Base-by-base conservation (phyloP, 1,140 invertebrate species). In the Conus betulinus region DNA sequence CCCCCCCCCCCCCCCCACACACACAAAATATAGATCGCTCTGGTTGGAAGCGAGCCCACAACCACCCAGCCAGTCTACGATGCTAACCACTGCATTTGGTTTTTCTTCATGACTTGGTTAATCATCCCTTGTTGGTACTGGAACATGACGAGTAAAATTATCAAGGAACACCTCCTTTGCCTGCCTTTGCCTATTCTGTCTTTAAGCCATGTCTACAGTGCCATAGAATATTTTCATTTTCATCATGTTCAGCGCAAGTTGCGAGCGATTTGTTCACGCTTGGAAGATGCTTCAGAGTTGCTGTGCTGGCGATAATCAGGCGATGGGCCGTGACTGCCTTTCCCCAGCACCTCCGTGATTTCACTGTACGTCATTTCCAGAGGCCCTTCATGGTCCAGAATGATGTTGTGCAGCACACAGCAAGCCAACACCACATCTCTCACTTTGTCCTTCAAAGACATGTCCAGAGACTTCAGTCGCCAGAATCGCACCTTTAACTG, bases 401-500 rank as follows among this genome's bases (percentile, higher is more conserved):
- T n/a, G 67, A 71, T 71, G 67, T 71, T 71, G 67, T 71, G 67
- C 11, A 71, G 67, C 17, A 71, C 67, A 71, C 67, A 71, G 67
- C 67, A 71, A n/a, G 67, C 20, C 20, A 71, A 20, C 20, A 71
- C 20, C 13, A 71, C 67, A 7, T 71, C 67, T n/a, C 13, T 23
- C 67, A 71, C 67, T n/a, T 71, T 71, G 67, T 71, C 67, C 67
- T 71, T 71, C 67, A 71, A n/a, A n/a, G 67, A 71, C 67, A 71
- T 71, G 67, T 71, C 67, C 67, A 71, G 67, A 20, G 17, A 71
- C 20, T 71, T 71, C 6, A 71, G 67, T 7, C 67, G 67, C 67
- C 67, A 71, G 67, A 71, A 71, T 6, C 67, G 11, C 13, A 71
- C 20, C 67, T 71, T 71, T 20, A 71, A 20, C 67, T 71, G 67